phyloP scores from a whole-genome alignment of 2,113 vertebrate genomes.

The Malurus melanocephalus region DNA sequence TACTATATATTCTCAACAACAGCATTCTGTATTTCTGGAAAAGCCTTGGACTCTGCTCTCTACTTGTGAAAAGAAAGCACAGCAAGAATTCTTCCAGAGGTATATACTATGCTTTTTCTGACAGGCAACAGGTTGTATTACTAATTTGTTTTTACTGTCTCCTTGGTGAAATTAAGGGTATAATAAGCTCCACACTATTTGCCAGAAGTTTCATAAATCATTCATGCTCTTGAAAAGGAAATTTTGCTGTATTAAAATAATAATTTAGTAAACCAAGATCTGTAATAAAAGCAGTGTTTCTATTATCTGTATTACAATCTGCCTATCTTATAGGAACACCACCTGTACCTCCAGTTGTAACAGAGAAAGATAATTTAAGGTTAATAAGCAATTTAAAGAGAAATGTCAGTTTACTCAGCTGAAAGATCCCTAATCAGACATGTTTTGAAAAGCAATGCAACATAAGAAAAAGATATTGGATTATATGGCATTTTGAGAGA shows the following conservation, averaged over 20 bases:
- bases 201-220: background rate
- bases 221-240: slow-evolving; percentile 19
- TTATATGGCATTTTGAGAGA: background rate
- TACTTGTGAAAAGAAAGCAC: background rate
- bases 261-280: slow-evolving; percentile 10
- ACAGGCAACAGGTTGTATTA: slow-evolving; percentile 14
- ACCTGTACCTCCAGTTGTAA: background rate
- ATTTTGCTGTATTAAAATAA: slow-evolving; percentile 3
- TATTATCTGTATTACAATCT: background rate
- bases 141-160: slow-evolving; percentile 32
- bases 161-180: slow-evolving; percentile 18
- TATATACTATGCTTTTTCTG: slow-evolving; percentile 9
- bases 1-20: background rate
- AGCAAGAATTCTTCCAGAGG: background rate
- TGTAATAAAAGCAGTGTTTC: background rate
- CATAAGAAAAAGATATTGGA: background rate
- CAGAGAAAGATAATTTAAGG: background rate
- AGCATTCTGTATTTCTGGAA: background rate
- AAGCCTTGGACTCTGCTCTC: background rate
- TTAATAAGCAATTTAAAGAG: background rate
- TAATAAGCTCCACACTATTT: slow-evolving; percentile 21
- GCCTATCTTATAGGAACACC: background rate
- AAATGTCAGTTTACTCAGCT: background rate
- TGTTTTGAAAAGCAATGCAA: background rate
- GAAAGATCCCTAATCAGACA: background rate